Percentiles rank a stretch among this genome's conserved stretches.
Evolutionary conservation across 2,113 vertebrate genomes (phyloP).

Genomic region (Passer domesticus): DNA sequence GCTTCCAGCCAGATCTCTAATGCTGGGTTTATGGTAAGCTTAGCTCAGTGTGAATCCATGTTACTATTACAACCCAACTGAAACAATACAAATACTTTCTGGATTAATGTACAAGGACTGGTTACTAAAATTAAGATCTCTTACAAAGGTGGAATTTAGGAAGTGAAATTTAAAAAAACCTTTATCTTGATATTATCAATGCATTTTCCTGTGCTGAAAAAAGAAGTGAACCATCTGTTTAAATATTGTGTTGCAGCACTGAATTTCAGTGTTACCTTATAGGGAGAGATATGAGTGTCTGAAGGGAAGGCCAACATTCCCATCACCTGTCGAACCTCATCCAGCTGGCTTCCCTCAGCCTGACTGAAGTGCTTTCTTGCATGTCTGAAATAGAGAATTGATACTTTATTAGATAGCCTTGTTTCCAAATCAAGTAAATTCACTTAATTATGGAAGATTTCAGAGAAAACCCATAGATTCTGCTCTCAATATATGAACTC

Average conservation of each 20-base stretch:
- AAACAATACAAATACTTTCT: background rate
- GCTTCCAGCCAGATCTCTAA: background rate
- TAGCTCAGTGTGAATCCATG: background rate
- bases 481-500: background rate
- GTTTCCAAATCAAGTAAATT: background rate
- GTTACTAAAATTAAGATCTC: background rate
- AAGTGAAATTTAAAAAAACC: background rate
- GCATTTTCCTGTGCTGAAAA: background rate
- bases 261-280: slow-evolving; percentile 81
- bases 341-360: slow-evolving; percentile 95
- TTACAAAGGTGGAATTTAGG: background rate
- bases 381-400: slow-evolving; percentile 78
- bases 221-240: background rate
- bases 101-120: background rate
- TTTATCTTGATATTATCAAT: background rate
- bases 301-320: slow-evolving; percentile 99
- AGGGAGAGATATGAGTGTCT: slow-evolving; percentile 97
- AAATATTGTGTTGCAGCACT: background rate
- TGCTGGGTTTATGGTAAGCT: background rate
- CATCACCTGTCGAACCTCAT: slow-evolving; percentile 98
- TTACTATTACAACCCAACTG: background rate
- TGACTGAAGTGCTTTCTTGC: slow-evolving; percentile 98
- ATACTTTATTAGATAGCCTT: background rate
- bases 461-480: background rate
- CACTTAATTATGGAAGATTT: background rate